phyloP scores from a whole-genome alignment of 2,797 vertebrate species.

The Cynopterus sphinx region DNA sequence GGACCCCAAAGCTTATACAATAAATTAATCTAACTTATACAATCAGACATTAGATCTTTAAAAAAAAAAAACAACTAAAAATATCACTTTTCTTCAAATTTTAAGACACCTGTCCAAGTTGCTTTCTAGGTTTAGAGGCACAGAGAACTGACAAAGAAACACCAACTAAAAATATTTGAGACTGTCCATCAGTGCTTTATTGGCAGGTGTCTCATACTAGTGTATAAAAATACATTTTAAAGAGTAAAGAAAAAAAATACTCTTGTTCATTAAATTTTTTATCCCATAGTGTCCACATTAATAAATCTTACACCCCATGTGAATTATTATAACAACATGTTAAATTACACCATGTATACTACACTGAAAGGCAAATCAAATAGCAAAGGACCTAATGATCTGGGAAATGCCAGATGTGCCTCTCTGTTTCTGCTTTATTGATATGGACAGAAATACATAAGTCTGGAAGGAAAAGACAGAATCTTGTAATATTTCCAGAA shows the following conservation, averaged over 20 bases:
- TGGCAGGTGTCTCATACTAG: neutral
- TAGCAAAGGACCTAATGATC: constrained; percentile 62
- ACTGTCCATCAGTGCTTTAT: constrained; percentile 28
- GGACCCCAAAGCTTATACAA: constrained; percentile 63
- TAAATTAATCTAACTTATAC: constrained; percentile 70
- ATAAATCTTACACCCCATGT: constrained; percentile 58
- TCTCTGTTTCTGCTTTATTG: constrained; percentile 70
- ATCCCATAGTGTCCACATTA: constrained; percentile 46
- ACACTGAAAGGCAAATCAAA: constrained; percentile 59
- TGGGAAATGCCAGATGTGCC: constrained; percentile 53
- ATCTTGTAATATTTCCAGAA: constrained; percentile 66
- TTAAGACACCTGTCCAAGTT: constrained; percentile 53
- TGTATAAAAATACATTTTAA: constrained; percentile 72
- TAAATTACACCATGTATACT: constrained; percentile 54
- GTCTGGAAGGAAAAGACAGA: constrained; percentile 68
- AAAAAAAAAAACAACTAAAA: neutral
- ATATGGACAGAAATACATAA: constrained; percentile 67
- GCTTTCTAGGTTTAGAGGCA: constrained; percentile 33
- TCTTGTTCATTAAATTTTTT: constrained; percentile 52
- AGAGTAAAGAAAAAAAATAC: constrained; percentile 58
- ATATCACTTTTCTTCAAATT: constrained; percentile 61
- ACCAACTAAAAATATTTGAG: constrained; percentile 53
- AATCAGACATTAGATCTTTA: constrained; percentile 42
- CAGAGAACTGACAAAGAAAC: constrained; percentile 51
- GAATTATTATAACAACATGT: constrained; percentile 55